Conservation (phyloP, 2,113 vertebrate species). For the Gavialis gangeticus region DNA sequence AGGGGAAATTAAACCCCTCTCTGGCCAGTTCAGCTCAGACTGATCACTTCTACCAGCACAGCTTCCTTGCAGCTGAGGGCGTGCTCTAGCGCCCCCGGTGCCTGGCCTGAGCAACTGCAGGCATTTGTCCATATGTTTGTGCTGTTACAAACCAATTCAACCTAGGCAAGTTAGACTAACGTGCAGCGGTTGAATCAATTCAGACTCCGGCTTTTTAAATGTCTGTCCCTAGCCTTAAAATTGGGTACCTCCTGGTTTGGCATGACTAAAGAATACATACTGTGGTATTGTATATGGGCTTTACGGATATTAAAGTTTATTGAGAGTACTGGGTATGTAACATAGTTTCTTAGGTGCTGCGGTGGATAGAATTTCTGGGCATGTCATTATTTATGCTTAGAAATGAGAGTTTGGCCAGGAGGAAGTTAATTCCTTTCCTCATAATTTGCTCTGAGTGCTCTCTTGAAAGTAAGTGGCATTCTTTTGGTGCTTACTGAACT, state of each 20-base stretch:
- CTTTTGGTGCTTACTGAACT: background rate
- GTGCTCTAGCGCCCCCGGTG: too few relatives aligned
- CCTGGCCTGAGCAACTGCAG: too few relatives aligned
- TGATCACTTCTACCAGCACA: too few relatives aligned
- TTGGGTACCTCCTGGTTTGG: background rate
- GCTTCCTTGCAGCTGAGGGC: too few relatives aligned
- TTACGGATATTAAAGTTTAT: background rate
- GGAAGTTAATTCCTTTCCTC: background rate
- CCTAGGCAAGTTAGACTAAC: too few relatives aligned
- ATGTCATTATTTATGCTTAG: background rate
- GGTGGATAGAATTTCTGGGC: background rate
- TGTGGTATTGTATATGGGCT: background rate
- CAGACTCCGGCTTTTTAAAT: too few relatives aligned
- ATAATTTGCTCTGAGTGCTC: background rate
- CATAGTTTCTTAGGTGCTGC: background rate
- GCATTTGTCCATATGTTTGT: too few relatives aligned
- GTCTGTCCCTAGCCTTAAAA: too few relatives aligned
- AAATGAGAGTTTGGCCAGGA: background rate
- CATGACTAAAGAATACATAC: background rate
- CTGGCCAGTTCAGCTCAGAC: too few relatives aligned
- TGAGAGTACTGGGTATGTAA: background rate
- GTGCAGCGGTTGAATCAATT: too few relatives aligned
- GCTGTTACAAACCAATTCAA: too few relatives aligned
- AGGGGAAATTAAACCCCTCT: too few relatives aligned
- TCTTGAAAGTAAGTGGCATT: background rate